Conservation (phyloP, 2,888 invertebrate species). For the Calliopum simillimum region DNA sequence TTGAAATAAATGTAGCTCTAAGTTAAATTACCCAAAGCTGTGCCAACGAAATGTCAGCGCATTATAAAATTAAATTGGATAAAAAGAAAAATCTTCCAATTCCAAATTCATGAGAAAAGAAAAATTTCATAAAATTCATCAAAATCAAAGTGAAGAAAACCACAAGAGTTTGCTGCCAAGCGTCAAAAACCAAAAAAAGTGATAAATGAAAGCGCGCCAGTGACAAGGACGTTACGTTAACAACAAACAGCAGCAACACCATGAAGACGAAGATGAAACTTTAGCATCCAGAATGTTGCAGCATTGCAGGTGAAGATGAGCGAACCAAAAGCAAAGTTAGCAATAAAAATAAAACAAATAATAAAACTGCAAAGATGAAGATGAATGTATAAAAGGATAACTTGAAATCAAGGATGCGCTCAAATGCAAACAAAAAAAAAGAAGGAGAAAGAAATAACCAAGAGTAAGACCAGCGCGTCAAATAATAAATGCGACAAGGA, state of each 20-base stretch:
- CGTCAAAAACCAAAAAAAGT: not conserved
- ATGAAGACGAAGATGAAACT: constrained; percentile 15
- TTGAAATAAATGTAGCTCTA: too few species aligned
- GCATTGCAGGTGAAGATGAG: not conserved
- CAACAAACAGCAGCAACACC: not conserved
- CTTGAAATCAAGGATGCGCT: constrained; percentile 12
- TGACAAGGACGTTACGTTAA: constrained; percentile 1
- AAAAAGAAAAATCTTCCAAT: not conserved
- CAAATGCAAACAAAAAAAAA: not conserved
- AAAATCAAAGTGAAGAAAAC: not conserved
- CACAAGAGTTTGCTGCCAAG: not conserved
- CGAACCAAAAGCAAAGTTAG: not conserved
- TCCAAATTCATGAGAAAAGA: not conserved
- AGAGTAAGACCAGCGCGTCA: not conserved
- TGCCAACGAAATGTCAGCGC: not conserved
- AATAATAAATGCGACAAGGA: not conserved
- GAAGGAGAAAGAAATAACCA: not conserved
- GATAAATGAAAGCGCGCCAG: not conserved
- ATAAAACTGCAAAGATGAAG: not conserved
- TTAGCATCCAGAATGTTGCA: not conserved
- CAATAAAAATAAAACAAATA: not conserved
- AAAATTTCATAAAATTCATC: constrained; percentile 15
- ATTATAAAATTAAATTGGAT: not conserved
- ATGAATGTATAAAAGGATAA: constrained; percentile 6
- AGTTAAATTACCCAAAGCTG: too few species aligned